Evolutionary conservation across 2,797 vertebrate species (phyloP).

Genomic region (Melanotaenia boesemani): DNA sequence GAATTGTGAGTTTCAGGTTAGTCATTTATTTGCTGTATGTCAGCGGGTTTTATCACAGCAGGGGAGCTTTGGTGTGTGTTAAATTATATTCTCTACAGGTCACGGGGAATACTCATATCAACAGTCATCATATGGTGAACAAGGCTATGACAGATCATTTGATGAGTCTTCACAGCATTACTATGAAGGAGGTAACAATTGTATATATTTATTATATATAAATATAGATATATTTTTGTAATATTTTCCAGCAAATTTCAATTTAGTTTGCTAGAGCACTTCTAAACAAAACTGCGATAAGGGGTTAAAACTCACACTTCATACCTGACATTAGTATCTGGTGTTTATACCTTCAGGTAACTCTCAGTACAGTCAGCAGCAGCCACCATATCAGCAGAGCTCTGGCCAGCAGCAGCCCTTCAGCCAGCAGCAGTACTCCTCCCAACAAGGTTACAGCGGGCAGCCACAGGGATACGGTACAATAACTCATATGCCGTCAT

Average conservation of each 20-base stretch:
- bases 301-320: background rate
- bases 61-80: constrained; percentile 39
- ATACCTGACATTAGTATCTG: constrained; percentile 11
- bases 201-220: background rate
- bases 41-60: constrained; percentile 19
- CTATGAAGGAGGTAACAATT: constrained; percentile 90
- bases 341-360: constrained; percentile 82
- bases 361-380: constrained; percentile 94
- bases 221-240: too few relatives aligned
- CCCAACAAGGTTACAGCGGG: constrained; percentile 91
- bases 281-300: background rate
- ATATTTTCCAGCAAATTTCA: background rate
- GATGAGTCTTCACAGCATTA: constrained; percentile 96
- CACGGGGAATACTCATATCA: constrained; percentile 93
- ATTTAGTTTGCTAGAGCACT: background rate
- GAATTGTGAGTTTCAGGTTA: constrained; percentile 16
- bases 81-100: constrained; percentile 78
- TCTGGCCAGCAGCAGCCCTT: constrained; percentile 90
- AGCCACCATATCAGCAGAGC: constrained; percentile 92
- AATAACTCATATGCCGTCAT: background rate
- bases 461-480: constrained; percentile 94
- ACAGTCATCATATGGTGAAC: constrained; percentile 92
- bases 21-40: constrained; percentile 9
- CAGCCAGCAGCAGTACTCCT: constrained; percentile 93
- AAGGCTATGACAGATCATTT: constrained; percentile 92